Evolutionary conservation across 2,888 invertebrate genomes (phyloP).

Genomic region (Spodoptera exigua): DNA sequence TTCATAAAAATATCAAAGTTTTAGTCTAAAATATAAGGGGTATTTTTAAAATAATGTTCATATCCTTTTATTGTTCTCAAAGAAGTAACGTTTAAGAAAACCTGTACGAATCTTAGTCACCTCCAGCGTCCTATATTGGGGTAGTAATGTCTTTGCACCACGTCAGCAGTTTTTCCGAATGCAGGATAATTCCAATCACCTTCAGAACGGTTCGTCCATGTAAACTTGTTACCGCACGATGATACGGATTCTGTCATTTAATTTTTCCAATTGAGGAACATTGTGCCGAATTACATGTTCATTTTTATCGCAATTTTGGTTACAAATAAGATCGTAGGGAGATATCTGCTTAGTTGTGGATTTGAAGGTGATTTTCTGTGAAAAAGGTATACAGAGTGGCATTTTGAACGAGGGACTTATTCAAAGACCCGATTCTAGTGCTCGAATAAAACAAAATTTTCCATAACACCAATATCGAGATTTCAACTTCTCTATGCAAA

Average conservation of each 20-base stretch:
- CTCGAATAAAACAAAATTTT: no score
- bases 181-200: conserved; percentile 82
- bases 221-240: conserved; percentile 68
- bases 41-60: no score
- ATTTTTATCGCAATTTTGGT: conserved; percentile 36
- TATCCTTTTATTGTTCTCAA: no score
- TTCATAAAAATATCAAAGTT: no score
- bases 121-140: conserved; percentile 25
- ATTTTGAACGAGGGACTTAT: no score
- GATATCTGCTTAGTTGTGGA: not conserved
- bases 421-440: no score
- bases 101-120: not conserved
- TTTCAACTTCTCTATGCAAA: no score
- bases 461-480: no score
- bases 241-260: conserved; percentile 59
- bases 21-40: no score
- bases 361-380: no score
- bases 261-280: conserved; percentile 53
- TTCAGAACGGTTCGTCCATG: conserved; percentile 67
- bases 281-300: conserved; percentile 44
- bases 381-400: no score
- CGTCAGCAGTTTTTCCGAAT: conserved; percentile 82
- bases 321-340: not conserved
- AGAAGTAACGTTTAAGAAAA: no score
- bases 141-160: conserved; percentile 58